Percentiles rank a stretch among this genome's conserved stretches.
Conservation (phyloP, 2,113 vertebrate species). For the Dromiciops gliroides region DNA sequence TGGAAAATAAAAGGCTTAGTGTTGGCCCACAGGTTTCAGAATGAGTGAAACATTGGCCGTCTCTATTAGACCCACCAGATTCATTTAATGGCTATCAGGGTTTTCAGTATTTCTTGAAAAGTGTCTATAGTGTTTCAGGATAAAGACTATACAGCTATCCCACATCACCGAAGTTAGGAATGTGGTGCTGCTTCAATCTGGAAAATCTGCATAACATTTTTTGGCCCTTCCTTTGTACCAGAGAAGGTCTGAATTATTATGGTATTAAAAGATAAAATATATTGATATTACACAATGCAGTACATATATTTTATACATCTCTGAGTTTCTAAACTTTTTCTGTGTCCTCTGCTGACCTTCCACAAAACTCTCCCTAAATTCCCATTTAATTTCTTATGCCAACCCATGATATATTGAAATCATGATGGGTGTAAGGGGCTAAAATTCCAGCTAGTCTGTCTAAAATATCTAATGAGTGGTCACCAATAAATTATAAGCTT, state of each 20-base stretch:
- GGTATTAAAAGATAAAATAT: neutral
- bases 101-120: neutral
- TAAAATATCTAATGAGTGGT: no score
- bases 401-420: no score
- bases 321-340: no score
- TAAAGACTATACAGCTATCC: no score
- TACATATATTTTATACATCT: neutral
- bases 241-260: neutral
- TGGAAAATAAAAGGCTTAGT: neutral
- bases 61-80: neutral
- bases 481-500: no score
- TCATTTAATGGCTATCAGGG: neutral
- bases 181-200: no score
- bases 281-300: neutral
- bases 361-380: neutral
- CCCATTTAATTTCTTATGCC: neutral
- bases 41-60: neutral
- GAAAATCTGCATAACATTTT: neutral
- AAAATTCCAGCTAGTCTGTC: no score
- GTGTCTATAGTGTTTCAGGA: neutral
- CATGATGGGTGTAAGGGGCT: no score
- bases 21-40: neutral
- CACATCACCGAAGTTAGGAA: no score
- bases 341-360: no score
- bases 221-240: neutral